phyloP scores from a whole-genome alignment of 2,797 vertebrate genomes.

The Adrianichthys oophorus region DNA sequence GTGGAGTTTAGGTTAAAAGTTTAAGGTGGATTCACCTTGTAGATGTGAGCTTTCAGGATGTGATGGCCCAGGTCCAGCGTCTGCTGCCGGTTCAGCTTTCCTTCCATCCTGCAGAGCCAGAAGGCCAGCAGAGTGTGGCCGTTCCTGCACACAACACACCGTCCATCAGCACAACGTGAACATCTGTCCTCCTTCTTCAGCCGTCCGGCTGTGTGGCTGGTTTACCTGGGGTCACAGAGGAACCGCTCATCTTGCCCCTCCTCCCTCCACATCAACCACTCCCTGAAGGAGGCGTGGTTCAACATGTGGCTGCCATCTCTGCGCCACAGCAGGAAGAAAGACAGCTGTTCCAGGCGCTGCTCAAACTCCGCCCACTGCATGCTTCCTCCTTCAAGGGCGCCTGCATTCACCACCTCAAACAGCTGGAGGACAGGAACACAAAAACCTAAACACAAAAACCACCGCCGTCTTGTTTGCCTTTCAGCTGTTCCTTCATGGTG shows the following conservation, averaged over 20 bases:
- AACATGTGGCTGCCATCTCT: conserved; percentile 94
- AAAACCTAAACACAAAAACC: neutral
- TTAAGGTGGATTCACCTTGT: conserved; percentile 80
- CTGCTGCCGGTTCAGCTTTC: conserved; percentile 92
- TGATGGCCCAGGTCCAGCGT: conserved; percentile 96
- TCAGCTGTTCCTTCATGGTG: too few relatives aligned
- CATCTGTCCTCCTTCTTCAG: neutral
- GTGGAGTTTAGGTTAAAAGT: too few relatives aligned
- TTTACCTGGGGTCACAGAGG: conserved; percentile 93
- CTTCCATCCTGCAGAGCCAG: conserved; percentile 94
- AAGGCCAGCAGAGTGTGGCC: conserved; percentile 96
- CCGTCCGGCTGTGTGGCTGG: neutral
- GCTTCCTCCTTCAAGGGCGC: conserved; percentile 81
- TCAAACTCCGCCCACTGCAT: conserved; percentile 93
- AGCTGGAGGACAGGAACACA: conserved; percentile 36
- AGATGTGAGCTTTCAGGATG: conserved; percentile 98
- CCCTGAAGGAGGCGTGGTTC: conserved; percentile 94
- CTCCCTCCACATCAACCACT: conserved; percentile 98
- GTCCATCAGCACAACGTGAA: neutral
- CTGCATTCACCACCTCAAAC: conserved; percentile 88
- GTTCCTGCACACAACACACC: conserved; percentile 75
- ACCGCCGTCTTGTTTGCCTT: neutral
- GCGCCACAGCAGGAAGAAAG: conserved; percentile 89
- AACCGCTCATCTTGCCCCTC: conserved; percentile 97
- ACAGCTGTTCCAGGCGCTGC: conserved; percentile 93